Base-by-base conservation (phyloP, 1,140 invertebrate species). In the Orchesella cincta region DNA sequence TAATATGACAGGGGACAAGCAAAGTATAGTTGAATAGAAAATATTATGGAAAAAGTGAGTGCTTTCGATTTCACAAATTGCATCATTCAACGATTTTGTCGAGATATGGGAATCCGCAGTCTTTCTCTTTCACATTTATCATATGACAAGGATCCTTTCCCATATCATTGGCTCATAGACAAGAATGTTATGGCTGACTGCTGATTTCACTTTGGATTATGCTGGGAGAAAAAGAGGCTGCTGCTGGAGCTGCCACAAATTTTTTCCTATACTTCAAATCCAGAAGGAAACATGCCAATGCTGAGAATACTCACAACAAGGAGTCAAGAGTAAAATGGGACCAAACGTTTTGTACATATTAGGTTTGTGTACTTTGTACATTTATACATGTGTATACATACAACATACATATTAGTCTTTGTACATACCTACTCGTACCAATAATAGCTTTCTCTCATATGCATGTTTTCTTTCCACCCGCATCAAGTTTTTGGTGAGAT, bases 131-230 rank as follows among this genome's bases (percentile, higher is more conserved):
- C 23, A 14, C 39, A 46, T 46, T n/a, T n/a, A n/a, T n/a, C n/a
- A n/a, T n/a, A n/a, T n/a, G n/a, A n/a, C n/a, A n/a, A n/a, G n/a
- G n/a, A n/a, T n/a, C n/a, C n/a, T n/a, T n/a, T n/a, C 54, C 54
- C 14, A 57, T 8, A 57, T 23, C n/a, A 57, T 26, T 16, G 8
- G 3, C 14, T 16, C 14, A 8, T 46, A 46, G 39, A 46, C 54
- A 16, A 23, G 26, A 57, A 23, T 23, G 14, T 5, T 57, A 23
- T 26, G 54, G 12, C 5, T 26, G 54, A 67, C 62, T 67, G 62
- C 62, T 67, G 62, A 67, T 67, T 67, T 67, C 26, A 67, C 62
- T 67, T 67, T 67, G 62, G 62, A 67, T 67, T 31, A 67, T 31
- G 33, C n/a, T n/a, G n/a, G n/a, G n/a, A n/a, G n/a, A n/a, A n/a